Percentiles rank a stretch among this genome's conserved stretches.
These are phyloP conservation scores for Papilio demoleus DNA, from an alignment of 2,888 invertebrate species.

Conservation along the genomic window DNA sequence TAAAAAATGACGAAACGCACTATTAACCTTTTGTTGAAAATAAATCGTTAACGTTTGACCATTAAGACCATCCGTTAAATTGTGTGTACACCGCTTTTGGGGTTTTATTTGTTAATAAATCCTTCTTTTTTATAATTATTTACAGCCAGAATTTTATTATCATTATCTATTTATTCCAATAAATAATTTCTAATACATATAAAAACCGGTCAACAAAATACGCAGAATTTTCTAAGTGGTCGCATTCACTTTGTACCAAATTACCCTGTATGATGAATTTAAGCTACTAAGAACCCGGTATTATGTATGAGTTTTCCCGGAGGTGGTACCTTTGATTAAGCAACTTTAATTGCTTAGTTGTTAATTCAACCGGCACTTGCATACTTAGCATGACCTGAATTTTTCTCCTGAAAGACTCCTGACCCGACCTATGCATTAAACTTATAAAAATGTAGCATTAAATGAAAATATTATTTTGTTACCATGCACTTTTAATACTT, in stretches of 20 bases:
- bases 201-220: too few relatives aligned
- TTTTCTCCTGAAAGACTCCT: conserved; percentile 31
- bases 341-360: conserved; percentile 38
- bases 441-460: conserved; percentile 13
- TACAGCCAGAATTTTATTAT: too few relatives aligned
- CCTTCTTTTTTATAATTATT: too few relatives aligned
- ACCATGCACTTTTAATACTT: background rate
- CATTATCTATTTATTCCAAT: too few relatives aligned
- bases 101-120: too few relatives aligned
- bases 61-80: background rate
- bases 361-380: conserved; percentile 25
- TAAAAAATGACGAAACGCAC: conserved; percentile 4
- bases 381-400: conserved; percentile 36
- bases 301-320: conserved; percentile 16
- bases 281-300: background rate
- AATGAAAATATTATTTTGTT: conserved; percentile 3
- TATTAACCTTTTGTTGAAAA: background rate
- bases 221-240: background rate
- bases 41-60: background rate
- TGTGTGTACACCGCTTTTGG: too few relatives aligned
- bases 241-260: background rate
- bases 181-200: too few relatives aligned
- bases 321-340: conserved; percentile 29
- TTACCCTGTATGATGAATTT: conserved; percentile 1
- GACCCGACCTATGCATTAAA: conserved; percentile 29